A percentile compares a stretch with the other conserved stretches of the same genome.
phyloP scores from a whole-genome alignment of 53 echinoderm and acorn worm species.

The Patiria pectinifera region DNA sequence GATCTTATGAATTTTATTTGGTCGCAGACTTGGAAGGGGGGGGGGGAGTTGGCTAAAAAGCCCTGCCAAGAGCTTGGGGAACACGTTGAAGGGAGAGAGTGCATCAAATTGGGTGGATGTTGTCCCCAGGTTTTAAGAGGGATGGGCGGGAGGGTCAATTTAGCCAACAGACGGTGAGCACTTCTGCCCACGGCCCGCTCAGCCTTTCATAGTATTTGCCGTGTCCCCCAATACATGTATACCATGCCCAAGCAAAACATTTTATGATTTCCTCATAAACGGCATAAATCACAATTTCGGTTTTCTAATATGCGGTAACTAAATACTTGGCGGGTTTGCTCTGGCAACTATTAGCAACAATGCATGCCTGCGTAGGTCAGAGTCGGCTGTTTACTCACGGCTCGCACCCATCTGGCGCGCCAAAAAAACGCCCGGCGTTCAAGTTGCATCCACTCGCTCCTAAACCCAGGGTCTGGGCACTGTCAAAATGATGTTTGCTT shows the following conservation, averaged over 20 bases:
- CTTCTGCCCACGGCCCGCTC: slow-evolving; percentile 45
- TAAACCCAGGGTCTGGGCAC: slow-evolving; percentile 38
- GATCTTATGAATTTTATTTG: slow-evolving; percentile 59
- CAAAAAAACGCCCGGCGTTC: slow-evolving; percentile 22
- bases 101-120: background rate
- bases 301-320: slow-evolving; percentile 68
- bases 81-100: slow-evolving; percentile 20
- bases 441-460: slow-evolving; percentile 30
- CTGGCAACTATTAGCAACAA: slow-evolving; percentile 69
- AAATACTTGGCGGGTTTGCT: slow-evolving; percentile 64
- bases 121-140: slow-evolving; percentile 5
- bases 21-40: slow-evolving; percentile 17
- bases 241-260: slow-evolving; percentile 64
- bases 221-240: background rate
- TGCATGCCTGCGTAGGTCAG: slow-evolving; percentile 74
- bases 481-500: slow-evolving; percentile 74
- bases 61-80: background rate
- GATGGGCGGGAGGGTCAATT: slow-evolving; percentile 43
- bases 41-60: background rate
- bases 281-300: slow-evolving; percentile 72
- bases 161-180: slow-evolving; percentile 66
- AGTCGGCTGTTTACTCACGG: slow-evolving; percentile 61
- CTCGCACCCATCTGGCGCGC: slow-evolving; percentile 67
- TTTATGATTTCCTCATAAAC: slow-evolving; percentile 72
- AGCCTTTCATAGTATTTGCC: slow-evolving; percentile 56